phyloP scores from a whole-genome alignment of 2,888 invertebrate species.

The Lochmaea crataegi region DNA sequence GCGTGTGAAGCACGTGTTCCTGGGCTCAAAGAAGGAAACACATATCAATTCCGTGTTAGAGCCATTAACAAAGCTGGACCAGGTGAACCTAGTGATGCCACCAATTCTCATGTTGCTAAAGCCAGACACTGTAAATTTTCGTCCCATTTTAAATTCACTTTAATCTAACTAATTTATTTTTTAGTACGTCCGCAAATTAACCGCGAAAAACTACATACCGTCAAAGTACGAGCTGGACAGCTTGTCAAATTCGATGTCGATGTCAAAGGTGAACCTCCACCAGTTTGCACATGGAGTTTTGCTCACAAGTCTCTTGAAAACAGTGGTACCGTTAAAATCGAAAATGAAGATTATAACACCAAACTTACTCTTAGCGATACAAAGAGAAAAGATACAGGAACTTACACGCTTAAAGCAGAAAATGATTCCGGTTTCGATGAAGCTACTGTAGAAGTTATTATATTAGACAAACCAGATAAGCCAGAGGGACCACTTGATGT shows the following conservation, averaged over 20 bases:
- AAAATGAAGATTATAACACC: conserved; percentile 93
- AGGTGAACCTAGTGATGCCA: conserved; percentile 90
- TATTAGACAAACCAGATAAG: conserved; percentile 85
- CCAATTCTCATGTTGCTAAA: conserved; percentile 88
- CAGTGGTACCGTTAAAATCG: conserved; percentile 78
- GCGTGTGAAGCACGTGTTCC: conserved; percentile 85
- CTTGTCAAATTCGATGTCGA: conserved; percentile 92
- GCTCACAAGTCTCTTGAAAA: conserved; percentile 76
- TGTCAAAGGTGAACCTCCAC: conserved; percentile 96
- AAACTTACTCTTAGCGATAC: conserved; percentile 85
- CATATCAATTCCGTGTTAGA: conserved; percentile 94
- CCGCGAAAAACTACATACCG: conserved; percentile 89
- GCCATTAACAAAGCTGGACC: conserved; percentile 96
- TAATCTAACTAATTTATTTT: conserved; percentile 48
- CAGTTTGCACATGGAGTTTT: conserved; percentile 86
- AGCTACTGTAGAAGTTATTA: conserved; percentile 91
- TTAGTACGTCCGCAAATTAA: conserved; percentile 95
- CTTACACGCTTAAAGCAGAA: conserved; percentile 90
- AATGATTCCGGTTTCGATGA: conserved; percentile 95
- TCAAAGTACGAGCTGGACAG: conserved; percentile 91
- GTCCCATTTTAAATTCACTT: not conserved
- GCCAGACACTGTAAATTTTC: conserved; percentile 81
- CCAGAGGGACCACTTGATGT: conserved; percentile 95
- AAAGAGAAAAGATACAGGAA: conserved; percentile 86
- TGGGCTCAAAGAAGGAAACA: conserved; percentile 88